Evolutionary conservation across 2,888 invertebrate genomes (phyloP).

Genomic region (Brachyopa scutellaris): DNA sequence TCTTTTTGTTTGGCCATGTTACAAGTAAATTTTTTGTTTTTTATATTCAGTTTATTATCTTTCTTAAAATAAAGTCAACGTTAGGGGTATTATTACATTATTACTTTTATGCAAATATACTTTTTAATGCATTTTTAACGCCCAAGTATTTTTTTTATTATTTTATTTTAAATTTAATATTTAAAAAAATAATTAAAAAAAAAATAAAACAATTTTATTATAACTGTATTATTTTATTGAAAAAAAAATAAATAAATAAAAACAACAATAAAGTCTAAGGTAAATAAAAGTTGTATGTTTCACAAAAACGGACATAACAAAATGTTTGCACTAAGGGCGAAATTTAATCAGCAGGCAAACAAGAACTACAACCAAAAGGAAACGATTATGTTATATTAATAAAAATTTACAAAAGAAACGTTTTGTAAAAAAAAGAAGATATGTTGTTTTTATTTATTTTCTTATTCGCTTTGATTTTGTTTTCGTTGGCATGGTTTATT

Average conservation of each 20-base stretch:
- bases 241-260: conserved; percentile 29
- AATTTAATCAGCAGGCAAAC: conserved; percentile 6
- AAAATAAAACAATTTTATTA: conserved; percentile 34
- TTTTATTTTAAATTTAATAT: conserved; percentile 53
- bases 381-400: conserved; percentile 59
- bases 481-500: neutral
- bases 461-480: neutral
- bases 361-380: conserved; percentile 37
- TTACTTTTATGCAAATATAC: conserved; percentile 32
- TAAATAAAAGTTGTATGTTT: conserved; percentile 48
- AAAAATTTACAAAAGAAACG: conserved; percentile 42
- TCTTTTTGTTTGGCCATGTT: conserved; percentile 58
- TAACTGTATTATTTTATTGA: conserved; percentile 65
- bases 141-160: conserved; percentile 68
- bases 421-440: conserved; percentile 52
- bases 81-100: conserved; percentile 40
- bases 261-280: conserved; percentile 36
- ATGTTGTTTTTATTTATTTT: conserved; percentile 28
- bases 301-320: conserved; percentile 17
- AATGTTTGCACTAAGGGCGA: conserved; percentile 23
- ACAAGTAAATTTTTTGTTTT: conserved; percentile 48
- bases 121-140: conserved; percentile 63
- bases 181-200: conserved; percentile 9
- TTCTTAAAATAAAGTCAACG: conserved; percentile 20
- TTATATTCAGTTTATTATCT: conserved; percentile 26